Percentiles rank a stretch among this genome's conserved stretches.
These are phyloP conservation scores for Lordiphosa clarofinis DNA, from an alignment of 1,140 invertebrate species.

Conservation along the genomic window DNA sequence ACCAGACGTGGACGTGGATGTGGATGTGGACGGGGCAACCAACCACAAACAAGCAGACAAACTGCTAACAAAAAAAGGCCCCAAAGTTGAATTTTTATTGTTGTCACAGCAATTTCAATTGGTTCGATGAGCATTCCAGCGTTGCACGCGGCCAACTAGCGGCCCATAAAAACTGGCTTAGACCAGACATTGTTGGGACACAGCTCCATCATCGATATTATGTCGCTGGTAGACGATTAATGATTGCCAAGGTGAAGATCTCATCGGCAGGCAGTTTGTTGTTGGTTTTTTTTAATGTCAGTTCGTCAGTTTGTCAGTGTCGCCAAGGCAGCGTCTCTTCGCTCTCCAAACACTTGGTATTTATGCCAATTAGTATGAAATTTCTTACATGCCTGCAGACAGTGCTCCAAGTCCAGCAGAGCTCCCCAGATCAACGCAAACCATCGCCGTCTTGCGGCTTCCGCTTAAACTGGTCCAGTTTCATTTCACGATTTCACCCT, in stretches of 20 bases:
- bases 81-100: conserved; percentile 79
- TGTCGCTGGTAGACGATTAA: conserved; percentile 78
- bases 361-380: conserved; percentile 80
- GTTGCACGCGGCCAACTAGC: conserved; percentile 69
- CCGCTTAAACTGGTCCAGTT: conserved; percentile 79
- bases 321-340: conserved; percentile 45
- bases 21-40: conserved; percentile 16
- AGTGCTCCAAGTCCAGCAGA: conserved; percentile 28
- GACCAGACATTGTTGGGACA: conserved; percentile 42
- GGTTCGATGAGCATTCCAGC: conserved; percentile 79
- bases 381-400: conserved; percentile 78
- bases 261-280: conserved; percentile 62
- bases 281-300: conserved; percentile 51
- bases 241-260: conserved; percentile 79
- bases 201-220: conserved; percentile 79
- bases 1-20: conserved; percentile 23
- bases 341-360: conserved; percentile 77
- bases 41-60: conserved; percentile 9
- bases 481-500: conserved; percentile 75
- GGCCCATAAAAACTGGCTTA: conserved; percentile 59
- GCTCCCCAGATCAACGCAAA: conserved; percentile 29
- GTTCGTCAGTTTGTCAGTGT: conserved; percentile 58
- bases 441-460: conserved; percentile 51
- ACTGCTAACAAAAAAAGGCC: conserved; percentile 51
- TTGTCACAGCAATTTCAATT: conserved; percentile 80